Conservation (phyloP, 1,140 invertebrate genomes). For the Cydia pomonella region DNA sequence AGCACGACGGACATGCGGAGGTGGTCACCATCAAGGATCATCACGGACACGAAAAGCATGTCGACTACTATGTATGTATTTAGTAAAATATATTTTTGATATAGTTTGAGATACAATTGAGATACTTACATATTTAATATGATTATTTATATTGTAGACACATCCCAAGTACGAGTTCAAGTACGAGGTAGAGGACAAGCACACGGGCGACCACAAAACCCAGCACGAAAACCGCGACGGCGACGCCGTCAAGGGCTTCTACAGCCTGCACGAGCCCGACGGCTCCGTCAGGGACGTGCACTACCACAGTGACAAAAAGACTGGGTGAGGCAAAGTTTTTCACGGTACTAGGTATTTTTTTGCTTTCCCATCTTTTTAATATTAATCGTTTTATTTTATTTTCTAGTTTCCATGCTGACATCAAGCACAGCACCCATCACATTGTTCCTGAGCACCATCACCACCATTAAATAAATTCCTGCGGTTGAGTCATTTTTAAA, state of each 20-base stretch:
- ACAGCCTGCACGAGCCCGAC: conserved; percentile 67
- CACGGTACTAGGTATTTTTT: neutral
- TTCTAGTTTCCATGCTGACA: conserved; percentile 35
- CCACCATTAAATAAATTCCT: conserved; percentile 29
- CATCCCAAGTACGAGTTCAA: conserved; percentile 40
- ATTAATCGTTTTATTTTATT: conserved; percentile 11
- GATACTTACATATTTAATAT: neutral
- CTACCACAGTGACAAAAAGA: conserved; percentile 48
- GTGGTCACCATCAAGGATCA: neutral
- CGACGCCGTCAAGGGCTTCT: conserved; percentile 77
- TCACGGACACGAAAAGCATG: conserved; percentile 12
- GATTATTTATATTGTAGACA: conserved; percentile 45
- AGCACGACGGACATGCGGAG: conserved; percentile 12
- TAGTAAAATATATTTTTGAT: neutral
- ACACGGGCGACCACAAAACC: conserved; percentile 63
- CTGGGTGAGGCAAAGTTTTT: conserved; percentile 34
- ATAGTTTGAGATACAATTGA: too few species aligned
- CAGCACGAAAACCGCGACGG: conserved; percentile 69
- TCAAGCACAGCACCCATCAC: conserved; percentile 39
- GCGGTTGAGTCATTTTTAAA: neutral
- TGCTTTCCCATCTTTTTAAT: neutral
- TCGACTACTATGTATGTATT: conserved; percentile 21
- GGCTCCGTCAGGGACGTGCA: conserved; percentile 48
- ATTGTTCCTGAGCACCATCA: conserved; percentile 34
- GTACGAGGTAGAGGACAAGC: conserved; percentile 53